Evolutionary conservation across 2,797 vertebrate genomes (phyloP).

Genomic region (Acomys russatus): DNA sequence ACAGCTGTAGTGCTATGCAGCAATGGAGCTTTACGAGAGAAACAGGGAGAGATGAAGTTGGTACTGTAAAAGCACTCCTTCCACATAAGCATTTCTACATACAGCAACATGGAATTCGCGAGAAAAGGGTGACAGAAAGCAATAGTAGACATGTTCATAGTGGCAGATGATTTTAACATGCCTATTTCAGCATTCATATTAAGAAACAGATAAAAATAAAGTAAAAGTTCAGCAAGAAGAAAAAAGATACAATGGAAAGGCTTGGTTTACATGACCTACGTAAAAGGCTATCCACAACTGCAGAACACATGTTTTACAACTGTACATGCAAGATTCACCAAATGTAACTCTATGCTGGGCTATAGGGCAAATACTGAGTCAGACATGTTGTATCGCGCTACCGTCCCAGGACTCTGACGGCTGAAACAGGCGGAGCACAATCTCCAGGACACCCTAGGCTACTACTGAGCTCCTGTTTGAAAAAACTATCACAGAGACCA

Average conservation of each 20-base stretch:
- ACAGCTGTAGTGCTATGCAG: background rate
- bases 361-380: background rate
- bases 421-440: background rate
- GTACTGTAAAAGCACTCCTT: background rate
- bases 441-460: background rate
- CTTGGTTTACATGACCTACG: background rate
- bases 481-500: background rate
- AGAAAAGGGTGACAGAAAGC: constrained; percentile 42
- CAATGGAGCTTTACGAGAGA: background rate
- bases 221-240: background rate
- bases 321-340: background rate
- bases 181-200: background rate
- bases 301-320: background rate
- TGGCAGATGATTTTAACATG: background rate
- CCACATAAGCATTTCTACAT: background rate
- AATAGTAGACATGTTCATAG: background rate
- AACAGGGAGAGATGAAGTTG: background rate
- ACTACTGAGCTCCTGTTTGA: background rate
- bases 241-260: background rate
- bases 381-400: background rate
- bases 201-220: background rate
- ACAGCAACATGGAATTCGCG: constrained; percentile 27
- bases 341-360: background rate
- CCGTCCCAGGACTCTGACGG: background rate
- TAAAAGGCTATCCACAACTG: background rate